Percentiles rank a stretch among this genome's conserved stretches.
Conservation (phyloP, 2,797 vertebrate genomes). For the Acipenser oxyrinchus region DNA sequence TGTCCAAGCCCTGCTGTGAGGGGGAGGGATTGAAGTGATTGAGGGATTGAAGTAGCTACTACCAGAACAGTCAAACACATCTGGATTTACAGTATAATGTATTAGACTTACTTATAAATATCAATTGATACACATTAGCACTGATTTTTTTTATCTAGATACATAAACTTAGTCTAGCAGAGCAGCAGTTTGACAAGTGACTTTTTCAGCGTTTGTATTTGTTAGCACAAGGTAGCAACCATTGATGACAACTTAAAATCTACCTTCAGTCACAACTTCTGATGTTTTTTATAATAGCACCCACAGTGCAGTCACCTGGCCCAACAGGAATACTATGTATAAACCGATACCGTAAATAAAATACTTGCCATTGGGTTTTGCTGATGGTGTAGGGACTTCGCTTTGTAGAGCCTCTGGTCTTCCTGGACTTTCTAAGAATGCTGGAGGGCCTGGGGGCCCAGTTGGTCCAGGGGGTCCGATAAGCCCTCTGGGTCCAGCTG, state of each 20-base stretch:
- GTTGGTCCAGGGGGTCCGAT: slow-evolving; percentile 73
- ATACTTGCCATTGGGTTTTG: slow-evolving; percentile 6
- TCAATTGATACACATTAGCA: no score
- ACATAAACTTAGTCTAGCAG: no score
- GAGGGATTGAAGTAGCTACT: no score
- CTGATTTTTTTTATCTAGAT: no score
- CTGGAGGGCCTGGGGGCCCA: slow-evolving; percentile 71
- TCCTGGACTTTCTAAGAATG: slow-evolving; percentile 54
- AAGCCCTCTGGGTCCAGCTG: slow-evolving; percentile 71
- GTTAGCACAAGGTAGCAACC: background rate
- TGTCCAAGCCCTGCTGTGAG: no score
- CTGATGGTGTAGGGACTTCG: slow-evolving; percentile 40
- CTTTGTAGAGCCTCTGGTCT: slow-evolving; percentile 64
- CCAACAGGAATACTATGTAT: background rate
- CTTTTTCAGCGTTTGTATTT: background rate
- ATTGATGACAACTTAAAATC: background rate
- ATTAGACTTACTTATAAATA: no score
- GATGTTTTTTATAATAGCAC: slow-evolving; percentile 7
- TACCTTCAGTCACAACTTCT: background rate
- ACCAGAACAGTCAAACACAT: background rate
- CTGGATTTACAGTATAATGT: no score
- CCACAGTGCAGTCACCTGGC: background rate
- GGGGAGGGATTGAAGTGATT: no score
- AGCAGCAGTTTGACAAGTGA: no score
- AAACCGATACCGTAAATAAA: background rate